phyloP scores from a whole-genome alignment of 92 coral and sea anemone species.

The Bergia puertoricense region DNA sequence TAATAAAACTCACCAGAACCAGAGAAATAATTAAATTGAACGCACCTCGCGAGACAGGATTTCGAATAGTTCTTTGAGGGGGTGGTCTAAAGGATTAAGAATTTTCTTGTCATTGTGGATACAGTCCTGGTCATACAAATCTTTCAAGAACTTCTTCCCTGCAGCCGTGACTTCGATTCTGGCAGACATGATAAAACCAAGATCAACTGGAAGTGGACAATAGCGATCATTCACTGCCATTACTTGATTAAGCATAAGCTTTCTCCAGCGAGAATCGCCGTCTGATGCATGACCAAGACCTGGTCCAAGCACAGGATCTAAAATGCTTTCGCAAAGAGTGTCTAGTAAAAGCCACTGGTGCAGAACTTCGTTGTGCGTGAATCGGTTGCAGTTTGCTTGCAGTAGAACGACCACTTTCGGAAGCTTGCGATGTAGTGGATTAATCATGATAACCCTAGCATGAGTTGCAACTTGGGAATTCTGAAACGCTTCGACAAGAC shows the following conservation, averaged over 20 bases:
- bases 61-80: not conserved
- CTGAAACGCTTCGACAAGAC: no score
- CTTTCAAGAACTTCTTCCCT: conserved; percentile 42
- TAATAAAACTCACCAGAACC: no score
- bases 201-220: conserved; percentile 43
- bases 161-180: conserved; percentile 50
- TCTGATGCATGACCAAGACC: conserved; percentile 63
- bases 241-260: conserved; percentile 52
- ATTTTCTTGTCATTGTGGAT: conserved; percentile 60
- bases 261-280: conserved; percentile 50
- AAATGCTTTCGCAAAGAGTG: not conserved
- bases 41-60: not conserved
- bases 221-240: conserved; percentile 31
- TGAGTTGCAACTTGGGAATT: no score
- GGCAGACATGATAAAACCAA: conserved; percentile 51
- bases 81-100: conserved; percentile 56
- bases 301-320: conserved; percentile 66
- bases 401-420: no score
- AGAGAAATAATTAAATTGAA: no score
- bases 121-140: conserved; percentile 53
- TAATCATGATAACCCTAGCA: no score
- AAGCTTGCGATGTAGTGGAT: no score
- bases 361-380: no score
- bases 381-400: no score
- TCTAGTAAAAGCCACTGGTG: no score